Base-by-base conservation (phyloP, 2,797 vertebrate species). In the Sandelia bainsii region DNA sequence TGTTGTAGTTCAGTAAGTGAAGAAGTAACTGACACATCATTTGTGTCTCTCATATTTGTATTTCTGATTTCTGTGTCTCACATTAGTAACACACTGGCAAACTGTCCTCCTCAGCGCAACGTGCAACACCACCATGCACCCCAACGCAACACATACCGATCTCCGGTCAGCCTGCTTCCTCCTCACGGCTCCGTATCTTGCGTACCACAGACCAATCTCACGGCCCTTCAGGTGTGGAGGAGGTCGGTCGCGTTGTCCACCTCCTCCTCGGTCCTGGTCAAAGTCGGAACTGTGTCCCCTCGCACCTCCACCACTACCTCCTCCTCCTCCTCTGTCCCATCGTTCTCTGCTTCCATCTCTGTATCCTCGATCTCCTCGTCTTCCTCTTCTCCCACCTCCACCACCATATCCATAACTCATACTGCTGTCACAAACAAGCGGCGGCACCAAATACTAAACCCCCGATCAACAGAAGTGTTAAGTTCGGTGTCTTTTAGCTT, bases 161-260 rank as follows among this genome's bases (percentile, higher is more conserved):
- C 91, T 93, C 42, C 94, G 90, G 91, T 96, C 93, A 83, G 93
- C 92, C 93, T 98, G 67, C 72, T 94, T 66, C 92, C 96, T 90
- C 90, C 95, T 94, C 66, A 95, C 91, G 80, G 96, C 96, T 64
- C 96, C 95, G 70, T 95, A 95, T 78, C 94, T 96, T 1, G 98
- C 96, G 90, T 99, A 99, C 98, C 98, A 99, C 88, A 99, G 17
- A 23, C 98, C 98, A 17, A 99, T 98, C 9, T 98, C 97, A 20
- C 96, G 94, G 67, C 97, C 98, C 84, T 95, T 97, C 72, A 99
- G 93, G 79, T 99, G 97, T 0, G 94, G 91, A 0, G 97, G 98
- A 25, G 96, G 97, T 34, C 95, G 95, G 17, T 95, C 96, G 14
- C 92, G 86, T 0, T 85, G 94, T 3, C 93, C 94, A 0, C 86